Base-by-base conservation (phyloP, 2,888 invertebrate species). In the Xestoiulus laeticollis region DNA sequence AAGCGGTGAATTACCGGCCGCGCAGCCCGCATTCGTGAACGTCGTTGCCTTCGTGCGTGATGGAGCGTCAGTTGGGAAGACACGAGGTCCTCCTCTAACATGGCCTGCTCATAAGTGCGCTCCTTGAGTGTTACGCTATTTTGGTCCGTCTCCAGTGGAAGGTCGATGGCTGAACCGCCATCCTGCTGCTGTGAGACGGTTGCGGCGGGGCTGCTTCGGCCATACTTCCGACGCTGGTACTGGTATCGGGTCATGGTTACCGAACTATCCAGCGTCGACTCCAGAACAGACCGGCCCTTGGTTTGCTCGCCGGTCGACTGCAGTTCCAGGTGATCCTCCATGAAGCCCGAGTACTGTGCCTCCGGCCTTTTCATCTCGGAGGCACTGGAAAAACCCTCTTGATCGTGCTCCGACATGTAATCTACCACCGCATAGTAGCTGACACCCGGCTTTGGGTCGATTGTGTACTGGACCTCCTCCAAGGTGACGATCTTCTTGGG, bases 261-360 rank as follows among this genome's bases (percentile, higher is more conserved):
- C 8, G 88, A 38, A 14, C 84, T 85, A 43, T 89, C 89, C 32
- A 89, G 22, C 0, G 89, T 89, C 22, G 89, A 89, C 43, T 88
- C 88, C 16, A 89, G 83, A 14, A 89, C 22, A n/a, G 68, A 88
- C 10, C 87, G 38, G 16, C 22, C 68, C 22, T 43, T 85, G 26
- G 22, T 22, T 12, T 87, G 78, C 4, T 88, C 88, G 5, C 32
- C 32, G 0, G 43, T 48, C n/a, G 26, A 78, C n/a, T 88, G 87
- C 16, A 89, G 59, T 44, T 89, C 89, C 32, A 89, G 85, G 59
- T 89, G 87, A 26, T 89, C 89, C 85, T 89, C 89, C 89, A 89
- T 89, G 82, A 89, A 89, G 19, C 87, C 88, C 2, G 89, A 86
- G 48, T 22, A 83, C 14, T 87, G 87, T 19, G 87, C 84, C 14